Evolutionary conservation across 2,888 invertebrate species (phyloP), one percentile per base, ranked within the genome.

Genomic region (Troilus luridus): DNA sequence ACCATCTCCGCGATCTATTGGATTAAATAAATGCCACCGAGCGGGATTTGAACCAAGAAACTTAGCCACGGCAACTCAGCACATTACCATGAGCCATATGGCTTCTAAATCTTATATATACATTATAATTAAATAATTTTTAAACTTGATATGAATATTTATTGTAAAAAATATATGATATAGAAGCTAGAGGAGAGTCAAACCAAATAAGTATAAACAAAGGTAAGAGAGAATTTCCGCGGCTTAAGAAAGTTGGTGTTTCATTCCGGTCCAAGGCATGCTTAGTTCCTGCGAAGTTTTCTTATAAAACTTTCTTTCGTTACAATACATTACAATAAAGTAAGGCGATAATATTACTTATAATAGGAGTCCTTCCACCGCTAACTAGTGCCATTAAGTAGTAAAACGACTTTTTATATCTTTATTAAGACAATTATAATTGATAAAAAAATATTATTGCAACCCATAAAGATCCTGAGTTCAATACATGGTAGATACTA

Each of bases 271-370:
- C 9, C 10, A 27, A 27, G 27, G 72, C 72, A 27, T 77, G 72
- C 72, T 77, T 19, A 41, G 27, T 67, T 67, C 17, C 17, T 41
- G 14, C 72, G 8, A 41, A 77, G 72, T 77, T 77, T 77, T 19
- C 72, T 77, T 77, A 77, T 77, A 77, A 77, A 77, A 77, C 72
- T 77, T 77, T 77, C 24, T 77, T 77, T 24, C 27, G 27, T 24
- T 41, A 77, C 17, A 77, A 77, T 1, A 77, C 72, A 77, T 77
- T 77, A 77, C 72, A 77, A 77, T 77, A 77, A 77, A 77, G 17
- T 41, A 77, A 77, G 41, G 17, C 27, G 17, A 27, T 77, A 77
- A 77, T 77, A 77, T 77, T 77, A 41, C 27, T 77, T 41, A 19
- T 77, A 77, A 41, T 41, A 77, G 6, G 17, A 19, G 9, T 7